phyloP scores from a whole-genome alignment of 2,888 invertebrate species.

The Silvanus unidentatus region DNA sequence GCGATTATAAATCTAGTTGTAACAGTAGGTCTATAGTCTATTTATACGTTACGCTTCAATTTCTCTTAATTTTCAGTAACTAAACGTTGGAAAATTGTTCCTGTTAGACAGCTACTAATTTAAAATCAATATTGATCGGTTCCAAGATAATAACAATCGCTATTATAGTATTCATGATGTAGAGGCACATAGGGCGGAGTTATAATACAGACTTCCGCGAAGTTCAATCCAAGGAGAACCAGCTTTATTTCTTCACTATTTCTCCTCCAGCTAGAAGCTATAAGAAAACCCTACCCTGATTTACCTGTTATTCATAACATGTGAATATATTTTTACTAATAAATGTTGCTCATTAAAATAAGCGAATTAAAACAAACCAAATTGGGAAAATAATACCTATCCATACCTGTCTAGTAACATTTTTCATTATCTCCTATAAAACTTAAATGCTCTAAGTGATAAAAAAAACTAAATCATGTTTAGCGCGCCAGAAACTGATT shows the following conservation, averaged over 20 bases:
- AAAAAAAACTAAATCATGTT: too few species aligned
- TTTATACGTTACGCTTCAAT: too few species aligned
- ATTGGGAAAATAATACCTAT: too few species aligned
- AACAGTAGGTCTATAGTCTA: too few species aligned
- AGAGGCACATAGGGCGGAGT: neutral
- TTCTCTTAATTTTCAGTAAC: too few species aligned
- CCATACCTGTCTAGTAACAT: too few species aligned
- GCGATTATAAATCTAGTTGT: too few species aligned
- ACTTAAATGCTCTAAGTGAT: too few species aligned
- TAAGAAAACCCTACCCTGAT: constrained; percentile 1
- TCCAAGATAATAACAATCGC: neutral
- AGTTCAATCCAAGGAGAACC: constrained; percentile 25
- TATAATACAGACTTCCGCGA: constrained; percentile 19
- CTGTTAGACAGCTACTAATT: neutral
- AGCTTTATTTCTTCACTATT: constrained; percentile 14
- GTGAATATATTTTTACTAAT: neutral
- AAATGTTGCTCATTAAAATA: too few species aligned
- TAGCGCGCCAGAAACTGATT: too few species aligned
- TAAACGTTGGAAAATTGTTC: too few species aligned
- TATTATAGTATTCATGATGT: neutral
- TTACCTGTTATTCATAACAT: neutral
- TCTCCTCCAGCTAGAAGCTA: neutral
- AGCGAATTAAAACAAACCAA: neutral
- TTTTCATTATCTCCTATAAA: too few species aligned
- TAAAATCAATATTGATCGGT: constrained; percentile 1